phyloP scores from a whole-genome alignment of 2,888 invertebrate genomes.

The Xestobium rufovillosum region DNA sequence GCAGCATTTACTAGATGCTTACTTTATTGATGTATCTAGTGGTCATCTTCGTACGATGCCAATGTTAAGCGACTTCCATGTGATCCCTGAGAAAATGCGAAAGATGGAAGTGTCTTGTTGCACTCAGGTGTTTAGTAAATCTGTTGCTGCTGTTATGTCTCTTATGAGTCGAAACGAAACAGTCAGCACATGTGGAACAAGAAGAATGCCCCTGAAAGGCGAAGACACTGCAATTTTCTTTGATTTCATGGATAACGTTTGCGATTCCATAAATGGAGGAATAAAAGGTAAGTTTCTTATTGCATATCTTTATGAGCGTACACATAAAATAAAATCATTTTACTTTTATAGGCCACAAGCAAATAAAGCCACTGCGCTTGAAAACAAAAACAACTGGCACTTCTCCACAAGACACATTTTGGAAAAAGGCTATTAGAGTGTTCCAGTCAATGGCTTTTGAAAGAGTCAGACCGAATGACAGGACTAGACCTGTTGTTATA shows the following conservation, averaged over 20 bases:
- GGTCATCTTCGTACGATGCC: no score
- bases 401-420: not conserved
- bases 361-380: not conserved
- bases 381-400: not conserved
- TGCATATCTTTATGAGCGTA: no score
- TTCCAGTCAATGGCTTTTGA: not conserved
- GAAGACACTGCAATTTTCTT: not conserved
- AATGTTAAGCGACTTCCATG: no score
- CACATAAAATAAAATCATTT: no score
- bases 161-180: not conserved
- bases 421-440: not conserved
- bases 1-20: no score
- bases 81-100: slow-evolving; percentile 1
- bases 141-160: not conserved
- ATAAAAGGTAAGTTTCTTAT: slow-evolving; percentile 1
- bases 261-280: not conserved
- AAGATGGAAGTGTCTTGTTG: not conserved
- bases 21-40: no score
- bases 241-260: not conserved
- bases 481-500: slow-evolving; percentile 5
- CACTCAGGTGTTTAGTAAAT: not conserved
- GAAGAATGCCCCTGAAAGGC: slow-evolving; percentile 1
- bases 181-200: not conserved
- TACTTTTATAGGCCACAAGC: no score
- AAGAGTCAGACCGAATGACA: slow-evolving; percentile 4